Evolutionary conservation across 2,888 invertebrate species (phyloP).

Genomic region (Scaptomyza polygonia): DNA sequence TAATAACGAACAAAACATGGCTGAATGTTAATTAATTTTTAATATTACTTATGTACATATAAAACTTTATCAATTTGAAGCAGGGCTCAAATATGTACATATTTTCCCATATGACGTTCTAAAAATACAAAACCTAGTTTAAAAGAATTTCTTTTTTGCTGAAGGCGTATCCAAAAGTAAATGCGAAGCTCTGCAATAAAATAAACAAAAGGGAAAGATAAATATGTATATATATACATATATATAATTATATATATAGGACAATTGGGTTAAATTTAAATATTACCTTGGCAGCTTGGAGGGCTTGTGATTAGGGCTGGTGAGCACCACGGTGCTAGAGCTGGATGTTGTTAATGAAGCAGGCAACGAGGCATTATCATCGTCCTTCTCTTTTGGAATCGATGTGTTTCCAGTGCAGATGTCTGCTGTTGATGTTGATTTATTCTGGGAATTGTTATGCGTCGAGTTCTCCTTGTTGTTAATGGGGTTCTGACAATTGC

Average conservation of each 20-base stretch:
- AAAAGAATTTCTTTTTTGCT: constrained; percentile 44
- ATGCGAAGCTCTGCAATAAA: constrained; percentile 24
- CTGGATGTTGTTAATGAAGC: background rate
- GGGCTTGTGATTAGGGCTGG: background rate
- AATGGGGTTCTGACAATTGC: background rate
- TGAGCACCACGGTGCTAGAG: background rate
- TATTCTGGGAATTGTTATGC: background rate
- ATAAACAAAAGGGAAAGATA: background rate
- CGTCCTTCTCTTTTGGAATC: background rate
- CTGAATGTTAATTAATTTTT: background rate
- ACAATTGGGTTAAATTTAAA: background rate
- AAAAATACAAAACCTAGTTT: background rate
- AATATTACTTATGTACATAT: no score
- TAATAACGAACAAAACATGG: background rate
- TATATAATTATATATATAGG: no score
- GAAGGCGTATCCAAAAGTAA: constrained; percentile 42
- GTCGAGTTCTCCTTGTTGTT: constrained; percentile 1
- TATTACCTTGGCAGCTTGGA: constrained; percentile 15
- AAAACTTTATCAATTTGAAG: background rate
- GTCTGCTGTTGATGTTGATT: background rate
- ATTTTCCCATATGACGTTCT: background rate
- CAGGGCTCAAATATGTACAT: background rate
- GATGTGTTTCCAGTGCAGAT: background rate
- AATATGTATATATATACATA: no score
- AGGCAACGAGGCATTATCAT: background rate